Percentiles rank a stretch among this genome's conserved stretches.
Evolutionary conservation across 2,797 vertebrate species (phyloP).

Genomic region (Lepilemur ruficaudatus): DNA sequence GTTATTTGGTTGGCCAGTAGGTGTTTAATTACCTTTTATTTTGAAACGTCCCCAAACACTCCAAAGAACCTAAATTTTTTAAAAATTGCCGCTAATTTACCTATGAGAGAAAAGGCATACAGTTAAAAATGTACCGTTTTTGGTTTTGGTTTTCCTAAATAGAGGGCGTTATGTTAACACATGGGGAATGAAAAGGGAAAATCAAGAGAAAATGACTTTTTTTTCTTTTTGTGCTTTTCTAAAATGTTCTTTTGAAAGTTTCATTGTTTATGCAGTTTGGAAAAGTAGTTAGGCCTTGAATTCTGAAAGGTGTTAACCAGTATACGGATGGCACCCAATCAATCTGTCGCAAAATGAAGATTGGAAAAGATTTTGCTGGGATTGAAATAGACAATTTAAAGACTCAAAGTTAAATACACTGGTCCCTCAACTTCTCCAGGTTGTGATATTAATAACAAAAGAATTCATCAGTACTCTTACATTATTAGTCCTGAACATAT

Average conservation of each 20-base stretch:
- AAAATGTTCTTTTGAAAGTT: constrained; percentile 20
- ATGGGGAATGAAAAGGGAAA: neutral
- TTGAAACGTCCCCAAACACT: neutral
- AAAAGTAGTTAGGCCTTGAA: neutral
- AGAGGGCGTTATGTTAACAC: neutral
- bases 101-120: neutral
- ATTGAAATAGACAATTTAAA: neutral
- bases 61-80: neutral
- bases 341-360: neutral
- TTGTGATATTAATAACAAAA: neutral
- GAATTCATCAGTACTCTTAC: neutral
- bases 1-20: neutral
- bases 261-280: neutral
- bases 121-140: neutral
- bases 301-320: neutral
- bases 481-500: neutral
- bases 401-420: neutral
- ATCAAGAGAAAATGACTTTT: neutral
- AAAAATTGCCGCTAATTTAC: neutral
- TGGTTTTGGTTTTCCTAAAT: neutral
- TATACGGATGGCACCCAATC: neutral
- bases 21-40: neutral
- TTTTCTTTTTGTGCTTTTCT: neutral
- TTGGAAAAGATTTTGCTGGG: neutral
- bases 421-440: neutral